Percentiles rank a stretch among this genome's conserved stretches.
Evolutionary conservation across 2,113 vertebrate genomes (phyloP).

Genomic region (Hyla sarda): DNA sequence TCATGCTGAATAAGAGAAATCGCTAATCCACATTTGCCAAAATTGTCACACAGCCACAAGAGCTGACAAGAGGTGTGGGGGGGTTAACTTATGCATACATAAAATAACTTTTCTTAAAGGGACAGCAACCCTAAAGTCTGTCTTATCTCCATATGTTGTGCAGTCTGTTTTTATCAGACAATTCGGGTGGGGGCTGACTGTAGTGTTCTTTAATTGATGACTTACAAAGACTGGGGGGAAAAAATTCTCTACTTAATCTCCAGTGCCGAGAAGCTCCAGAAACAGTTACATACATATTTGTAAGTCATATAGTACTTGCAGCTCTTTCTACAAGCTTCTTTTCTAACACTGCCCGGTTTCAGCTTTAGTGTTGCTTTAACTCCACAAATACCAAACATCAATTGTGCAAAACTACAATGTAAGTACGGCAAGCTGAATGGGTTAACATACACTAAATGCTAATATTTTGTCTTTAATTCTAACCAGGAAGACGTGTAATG

Average conservation of each 20-base stretch:
- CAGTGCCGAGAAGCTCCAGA: neutral
- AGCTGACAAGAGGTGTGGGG: neutral
- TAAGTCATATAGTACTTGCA: neutral
- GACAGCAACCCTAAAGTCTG: neutral
- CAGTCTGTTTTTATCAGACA: neutral
- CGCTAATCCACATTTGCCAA: neutral
- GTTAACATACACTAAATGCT: neutral
- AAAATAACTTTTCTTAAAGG: slow-evolving; percentile 24
- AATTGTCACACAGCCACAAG: neutral
- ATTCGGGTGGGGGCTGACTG: neutral
- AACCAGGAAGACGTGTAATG: neutral
- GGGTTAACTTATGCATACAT: neutral
- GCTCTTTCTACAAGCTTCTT: neutral
- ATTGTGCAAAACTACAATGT: neutral
- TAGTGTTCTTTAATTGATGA: neutral
- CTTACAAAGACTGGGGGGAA: neutral
- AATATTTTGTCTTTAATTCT: neutral
- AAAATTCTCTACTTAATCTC: neutral
- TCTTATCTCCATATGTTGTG: neutral
- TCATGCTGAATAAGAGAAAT: neutral
- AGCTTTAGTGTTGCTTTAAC: neutral
- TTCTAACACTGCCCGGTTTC: neutral
- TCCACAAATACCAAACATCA: neutral
- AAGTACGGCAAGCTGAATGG: neutral
- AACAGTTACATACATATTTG: neutral